A percentile compares a stretch with the other conserved stretches of the same genome.
Conservation (phyloP, 2,797 vertebrate species). For the Enteromius unitaeniatus region DNA sequence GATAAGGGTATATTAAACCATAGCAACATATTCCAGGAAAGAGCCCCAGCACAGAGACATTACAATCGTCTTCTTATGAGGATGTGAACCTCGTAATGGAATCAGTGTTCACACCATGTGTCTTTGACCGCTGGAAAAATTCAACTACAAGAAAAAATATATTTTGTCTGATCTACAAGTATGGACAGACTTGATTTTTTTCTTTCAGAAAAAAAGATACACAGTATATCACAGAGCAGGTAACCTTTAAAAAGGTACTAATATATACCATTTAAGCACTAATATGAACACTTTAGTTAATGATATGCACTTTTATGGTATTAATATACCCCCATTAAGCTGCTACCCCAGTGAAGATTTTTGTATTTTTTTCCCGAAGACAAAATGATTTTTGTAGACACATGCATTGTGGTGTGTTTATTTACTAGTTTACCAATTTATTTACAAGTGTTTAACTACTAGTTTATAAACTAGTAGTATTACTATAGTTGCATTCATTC, state of each 20-base stretch:
- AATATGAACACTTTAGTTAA: neutral
- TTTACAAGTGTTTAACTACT: too few species aligned
- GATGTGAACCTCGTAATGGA: slow-evolving; percentile 1
- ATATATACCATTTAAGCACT: neutral
- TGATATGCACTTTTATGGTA: neutral
- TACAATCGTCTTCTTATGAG: neutral
- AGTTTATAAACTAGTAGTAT: too few species aligned
- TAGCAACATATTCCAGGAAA: slow-evolving; percentile 29
- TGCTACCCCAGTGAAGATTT: neutral
- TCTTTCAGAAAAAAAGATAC: neutral
- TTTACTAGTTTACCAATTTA: neutral
- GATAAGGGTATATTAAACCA: slow-evolving; percentile 35
- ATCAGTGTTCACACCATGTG: neutral
- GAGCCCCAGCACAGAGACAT: neutral
- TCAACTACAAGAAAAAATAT: neutral
- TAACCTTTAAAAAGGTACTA: neutral
- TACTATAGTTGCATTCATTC: too few species aligned
- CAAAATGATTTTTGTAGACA: neutral
- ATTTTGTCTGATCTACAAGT: neutral
- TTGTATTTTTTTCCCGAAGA: too few species aligned
- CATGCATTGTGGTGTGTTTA: neutral
- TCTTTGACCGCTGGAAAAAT: neutral
- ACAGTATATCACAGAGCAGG: neutral
- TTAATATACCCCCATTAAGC: neutral
- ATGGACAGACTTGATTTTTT: neutral